Conservation (phyloP, 53 echinoderm and acorn worm species). For the Echinometra lucunter region DNA sequence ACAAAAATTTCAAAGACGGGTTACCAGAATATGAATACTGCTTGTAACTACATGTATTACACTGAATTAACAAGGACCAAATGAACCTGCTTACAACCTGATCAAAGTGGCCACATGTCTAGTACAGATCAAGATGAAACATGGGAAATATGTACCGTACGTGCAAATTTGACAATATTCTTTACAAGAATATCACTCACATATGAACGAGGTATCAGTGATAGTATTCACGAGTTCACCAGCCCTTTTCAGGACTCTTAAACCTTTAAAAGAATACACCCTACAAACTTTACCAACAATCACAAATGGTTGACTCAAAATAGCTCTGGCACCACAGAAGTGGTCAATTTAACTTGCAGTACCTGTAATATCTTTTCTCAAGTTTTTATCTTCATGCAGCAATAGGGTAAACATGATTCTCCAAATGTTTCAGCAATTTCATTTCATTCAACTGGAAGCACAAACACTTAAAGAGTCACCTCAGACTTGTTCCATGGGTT, state of each 20-base stretch:
- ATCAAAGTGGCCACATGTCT: background rate
- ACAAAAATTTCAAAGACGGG: background rate
- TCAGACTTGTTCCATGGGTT: constrained; percentile 93
- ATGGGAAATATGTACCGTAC: background rate
- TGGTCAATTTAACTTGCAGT: background rate
- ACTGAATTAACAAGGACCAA: background rate
- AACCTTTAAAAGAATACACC: too few species aligned
- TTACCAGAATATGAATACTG: background rate
- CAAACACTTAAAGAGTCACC: background rate
- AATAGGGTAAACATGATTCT: background rate
- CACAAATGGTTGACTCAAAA: background rate
- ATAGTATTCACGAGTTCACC: too few species aligned
- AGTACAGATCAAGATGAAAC: background rate
- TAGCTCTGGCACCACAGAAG: background rate
- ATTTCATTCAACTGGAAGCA: background rate
- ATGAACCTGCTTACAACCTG: background rate
- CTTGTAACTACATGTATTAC: background rate
- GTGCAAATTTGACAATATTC: background rate
- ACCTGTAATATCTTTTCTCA: background rate
- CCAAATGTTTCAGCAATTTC: background rate
- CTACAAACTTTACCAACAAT: too few species aligned
- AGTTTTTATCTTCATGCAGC: background rate
- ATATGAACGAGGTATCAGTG: too few species aligned
- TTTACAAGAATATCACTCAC: background rate
- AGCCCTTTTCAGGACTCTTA: too few species aligned